These are phyloP conservation scores for Mionectes olivaceus DNA, from an alignment of 2,797 vertebrate species.

Conservation along the genomic window DNA sequence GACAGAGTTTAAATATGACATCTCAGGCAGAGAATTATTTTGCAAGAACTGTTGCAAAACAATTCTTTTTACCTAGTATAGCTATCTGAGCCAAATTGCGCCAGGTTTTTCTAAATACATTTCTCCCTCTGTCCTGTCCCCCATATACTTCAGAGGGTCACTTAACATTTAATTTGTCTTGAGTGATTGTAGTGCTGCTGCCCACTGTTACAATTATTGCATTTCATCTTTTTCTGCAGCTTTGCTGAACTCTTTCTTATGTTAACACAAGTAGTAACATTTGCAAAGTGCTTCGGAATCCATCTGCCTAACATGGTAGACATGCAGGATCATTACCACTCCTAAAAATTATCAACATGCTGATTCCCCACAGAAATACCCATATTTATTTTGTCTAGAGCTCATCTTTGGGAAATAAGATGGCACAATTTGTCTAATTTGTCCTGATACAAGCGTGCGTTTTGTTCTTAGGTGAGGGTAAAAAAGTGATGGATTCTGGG, in stretches of 20 bases:
- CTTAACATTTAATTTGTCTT: not conserved
- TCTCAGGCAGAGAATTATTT: not conserved
- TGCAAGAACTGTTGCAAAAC: not conserved
- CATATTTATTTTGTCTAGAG: not conserved
- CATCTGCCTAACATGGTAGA: not conserved
- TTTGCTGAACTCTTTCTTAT: not conserved
- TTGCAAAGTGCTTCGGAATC: not conserved
- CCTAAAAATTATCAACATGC: not conserved
- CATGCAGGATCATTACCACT: not conserved
- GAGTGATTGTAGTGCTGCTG: not conserved
- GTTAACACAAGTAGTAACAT: not conserved
- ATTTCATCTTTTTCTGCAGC: not conserved
- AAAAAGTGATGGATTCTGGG: not conserved
- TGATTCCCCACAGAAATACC: not conserved
- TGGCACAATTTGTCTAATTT: not conserved
- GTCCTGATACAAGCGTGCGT: accelerated
- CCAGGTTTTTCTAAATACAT: not conserved
- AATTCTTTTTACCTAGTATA: not conserved
- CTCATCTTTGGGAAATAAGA: not conserved
- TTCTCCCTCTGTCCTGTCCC: not conserved
- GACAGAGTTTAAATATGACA: not conserved
- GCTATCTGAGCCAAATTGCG: not conserved
- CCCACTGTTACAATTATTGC: not conserved
- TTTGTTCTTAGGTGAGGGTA: not conserved
- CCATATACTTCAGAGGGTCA: not conserved